Evolutionary conservation across 2,797 vertebrate genomes (phyloP), one percentile per base, ranked within the genome.

Genomic region (Cirrhinus mrigala): DNA sequence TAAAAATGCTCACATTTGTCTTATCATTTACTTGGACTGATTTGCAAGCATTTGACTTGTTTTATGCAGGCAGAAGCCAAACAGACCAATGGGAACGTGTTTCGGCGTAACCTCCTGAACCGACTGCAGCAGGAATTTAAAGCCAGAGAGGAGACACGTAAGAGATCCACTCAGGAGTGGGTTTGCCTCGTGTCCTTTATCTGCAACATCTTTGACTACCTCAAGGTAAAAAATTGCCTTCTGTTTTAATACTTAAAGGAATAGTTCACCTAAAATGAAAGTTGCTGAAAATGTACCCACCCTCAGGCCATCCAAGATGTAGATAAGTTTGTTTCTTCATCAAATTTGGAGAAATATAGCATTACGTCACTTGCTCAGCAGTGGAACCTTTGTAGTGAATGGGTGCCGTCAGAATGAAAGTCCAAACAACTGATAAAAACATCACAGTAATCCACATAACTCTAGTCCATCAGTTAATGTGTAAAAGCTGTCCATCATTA

Each of bases 161-260:
- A 86, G 12, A 96, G 96, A 87, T 98, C 97, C 0, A 90, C 96
- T 86, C 97, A 97, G 92, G 96, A 97, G 12, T 99, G 98, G 98
- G 96, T 98, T 87, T 98, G 98, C 94, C 97, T 94, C 0, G 97
- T 99, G 92, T 97, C 97, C 44, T 99, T 99, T 91, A 99, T 99
- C 95, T 99, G 98, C 91, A 99, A 98, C 94, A 94, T 98, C 94
- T 99, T 98, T 0, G 97, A 99, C 94, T 98, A 99, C 95, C 94
- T 99, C 91, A 97, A 97, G 95, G 98, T 89, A 60, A 78, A 40
- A 10, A 15, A 18, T 4, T 15, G 54, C 9, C 40, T 64, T 64
- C 9, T 6, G 37, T 64, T 79, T 48, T 7, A 27, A 27, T 14
- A 9, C 2, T 46, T 46, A 33, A 44, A 24, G 4, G 4, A 6